These are phyloP conservation scores for Argyra leucocephala DNA, from an alignment of 2,888 invertebrate species.

Conservation along the genomic window DNA sequence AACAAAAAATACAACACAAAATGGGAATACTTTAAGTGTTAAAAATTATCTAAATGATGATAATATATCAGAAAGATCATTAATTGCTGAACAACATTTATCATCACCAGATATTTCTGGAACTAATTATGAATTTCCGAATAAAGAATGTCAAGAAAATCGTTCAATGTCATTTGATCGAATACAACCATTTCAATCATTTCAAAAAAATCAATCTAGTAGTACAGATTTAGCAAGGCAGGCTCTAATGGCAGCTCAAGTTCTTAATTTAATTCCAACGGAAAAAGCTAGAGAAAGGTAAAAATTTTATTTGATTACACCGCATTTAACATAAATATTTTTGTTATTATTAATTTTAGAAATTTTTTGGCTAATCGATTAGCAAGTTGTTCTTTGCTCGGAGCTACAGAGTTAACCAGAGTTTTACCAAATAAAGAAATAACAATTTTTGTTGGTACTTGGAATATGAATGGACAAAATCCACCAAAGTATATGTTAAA, in stretches of 20 bases:
- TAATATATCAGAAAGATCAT: conserved; percentile 24
- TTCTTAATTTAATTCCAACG: conserved; percentile 70
- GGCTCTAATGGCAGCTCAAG: conserved; percentile 68
- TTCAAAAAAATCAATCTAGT: conserved; percentile 35
- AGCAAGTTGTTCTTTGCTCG: conserved; percentile 71
- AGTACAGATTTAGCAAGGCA: conserved; percentile 50
- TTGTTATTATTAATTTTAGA: conserved; percentile 40
- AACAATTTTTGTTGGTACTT: conserved; percentile 82
- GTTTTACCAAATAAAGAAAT: conserved; percentile 78
- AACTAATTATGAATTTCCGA: conserved; percentile 12
- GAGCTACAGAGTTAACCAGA: conserved; percentile 74
- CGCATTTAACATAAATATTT: background rate
- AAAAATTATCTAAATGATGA: conserved; percentile 16
- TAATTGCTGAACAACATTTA: conserved; percentile 39
- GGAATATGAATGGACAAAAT: conserved; percentile 93
- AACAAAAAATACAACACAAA: background rate
- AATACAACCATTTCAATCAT: conserved; percentile 46
- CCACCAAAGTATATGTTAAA: conserved; percentile 58
- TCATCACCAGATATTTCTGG: conserved; percentile 41
- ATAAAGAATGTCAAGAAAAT: conserved; percentile 8
- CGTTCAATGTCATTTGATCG: conserved; percentile 40
- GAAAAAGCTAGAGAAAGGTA: conserved; percentile 71
- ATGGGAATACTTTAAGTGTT: background rate
- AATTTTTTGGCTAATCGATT: conserved; percentile 72
- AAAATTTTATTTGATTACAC: conserved; percentile 15